phyloP scores from a whole-genome alignment of 2,888 invertebrate genomes.

The Alloscopus bannaensis region DNA sequence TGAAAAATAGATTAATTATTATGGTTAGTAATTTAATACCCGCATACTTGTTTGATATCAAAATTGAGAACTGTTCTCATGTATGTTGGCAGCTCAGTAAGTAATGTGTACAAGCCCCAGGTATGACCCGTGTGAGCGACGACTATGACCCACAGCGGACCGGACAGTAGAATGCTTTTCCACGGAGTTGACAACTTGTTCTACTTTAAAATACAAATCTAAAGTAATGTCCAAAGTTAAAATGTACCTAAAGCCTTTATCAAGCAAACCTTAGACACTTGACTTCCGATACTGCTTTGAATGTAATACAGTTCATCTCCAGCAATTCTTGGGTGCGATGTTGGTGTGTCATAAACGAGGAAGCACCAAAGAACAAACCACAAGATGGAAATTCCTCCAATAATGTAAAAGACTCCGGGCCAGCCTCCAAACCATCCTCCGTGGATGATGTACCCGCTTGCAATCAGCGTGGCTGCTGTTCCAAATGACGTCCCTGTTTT shows the following conservation, averaged over 20 bases:
- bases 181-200: slow-evolving; percentile 86
- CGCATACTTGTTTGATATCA: slow-evolving; percentile 80
- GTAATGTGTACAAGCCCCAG: slow-evolving; percentile 85
- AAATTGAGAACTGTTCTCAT: slow-evolving; percentile 90
- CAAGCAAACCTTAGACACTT: neutral
- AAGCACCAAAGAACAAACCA: slow-evolving; percentile 90
- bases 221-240: neutral
- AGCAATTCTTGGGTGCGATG: slow-evolving; percentile 85
- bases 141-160: slow-evolving; percentile 92
- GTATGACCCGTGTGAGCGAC: slow-evolving; percentile 87
- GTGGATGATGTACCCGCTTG: slow-evolving; percentile 89
- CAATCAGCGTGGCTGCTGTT: slow-evolving; percentile 89
- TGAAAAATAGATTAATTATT: too few species aligned
- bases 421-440: slow-evolving; percentile 84
- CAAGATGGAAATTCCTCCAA: slow-evolving; percentile 85
- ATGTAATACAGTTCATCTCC: slow-evolving; percentile 83
- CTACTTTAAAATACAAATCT: neutral
- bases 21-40: slow-evolving; percentile 32
- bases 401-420: slow-evolving; percentile 92
- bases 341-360: slow-evolving; percentile 85
- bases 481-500: slow-evolving; percentile 91
- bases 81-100: slow-evolving; percentile 88
- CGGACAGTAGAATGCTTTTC: slow-evolving; percentile 83
- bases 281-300: slow-evolving; percentile 66
- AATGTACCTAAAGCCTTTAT: neutral